Base-by-base conservation (phyloP, 2,888 invertebrate genomes). In the Unio pictorum region DNA sequence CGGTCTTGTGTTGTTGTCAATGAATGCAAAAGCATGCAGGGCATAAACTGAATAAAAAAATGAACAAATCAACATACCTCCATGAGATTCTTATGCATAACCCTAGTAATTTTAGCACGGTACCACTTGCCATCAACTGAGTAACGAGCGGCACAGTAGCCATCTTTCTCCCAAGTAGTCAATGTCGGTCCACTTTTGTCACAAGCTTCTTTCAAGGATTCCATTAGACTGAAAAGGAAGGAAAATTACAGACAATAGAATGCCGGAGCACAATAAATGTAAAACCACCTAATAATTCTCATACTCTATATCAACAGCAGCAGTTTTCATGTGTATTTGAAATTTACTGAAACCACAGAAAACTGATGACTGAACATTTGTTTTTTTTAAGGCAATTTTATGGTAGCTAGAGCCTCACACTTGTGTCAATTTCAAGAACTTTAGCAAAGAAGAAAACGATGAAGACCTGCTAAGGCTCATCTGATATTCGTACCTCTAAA, bases 91-190 rank as follows among this genome's bases (percentile, higher is more conserved):
- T 82, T 80, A 59, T 78, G 76, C 18, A 80, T 65, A 20, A 79
- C 64, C 28, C 75, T 72, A 17, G 62, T 62, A 26, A 93, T 91
- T 55, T 92, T 89, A 1, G 91, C 93, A 6, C 96, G 92, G 76
- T 93, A 93, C 93, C 94, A 95, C 55, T 91, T 91, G 58, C 92
- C 91, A 20, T 92, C 92, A 20, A 91, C 90, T 0, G 82, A 74
- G 69, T 89, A 89, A 61, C 88, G 88, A 0, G 92, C 92, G 26
- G 91, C 92, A 82, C 93, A 93, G 73, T 93, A 94, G 0, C 88
- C 82, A 11, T 73, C 81, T 26, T 61, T 72, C 20, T 76, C 74
- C 84, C 83, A 85, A 3, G 71, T 66, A 7, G 68, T 64, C 67
- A 67, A 62, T 23, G 69, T 61, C 8, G 74, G 61, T 20, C 73